Base-by-base conservation (phyloP, 2,113 vertebrate species). In the Neolamprologus kungweensis region DNA sequence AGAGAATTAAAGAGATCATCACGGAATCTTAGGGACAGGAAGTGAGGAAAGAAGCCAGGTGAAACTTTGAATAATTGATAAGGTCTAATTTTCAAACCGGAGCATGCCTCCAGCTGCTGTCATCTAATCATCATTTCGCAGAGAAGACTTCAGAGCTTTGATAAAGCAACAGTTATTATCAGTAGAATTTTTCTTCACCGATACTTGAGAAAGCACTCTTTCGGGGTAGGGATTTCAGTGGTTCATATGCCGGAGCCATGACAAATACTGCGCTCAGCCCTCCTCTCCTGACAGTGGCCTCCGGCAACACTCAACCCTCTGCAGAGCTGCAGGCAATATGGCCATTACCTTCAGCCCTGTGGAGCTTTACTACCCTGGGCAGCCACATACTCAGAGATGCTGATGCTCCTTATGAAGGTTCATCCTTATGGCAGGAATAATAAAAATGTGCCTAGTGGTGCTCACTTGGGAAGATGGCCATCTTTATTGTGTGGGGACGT, bases 301-400 rank as follows among this genome's bases (percentile, higher is more conserved):
- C 65, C 9, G 90, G 94, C 94, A 80, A 93, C 94, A 86, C 82
- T 94, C 93, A 89, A 85, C 81, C 86, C 91, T 93, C 87, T 86
- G 94, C 91, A 86, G 87, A 91, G 91, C 92, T 93, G 89, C 84
- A 85, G 94, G 94, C 93, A 82, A 87, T 83, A 84, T 83, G 88
- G 91, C 89, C 91, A 94, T 95, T 95, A 94, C 85, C 91, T 92
- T 83, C 91, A 85, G 87, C 93, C 82, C 88, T 81, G 90, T 83
- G 84, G 93, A 92, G 85, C 86, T 92, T 86, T 84, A 89, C 87
- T 92, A 90, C 90, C 85, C 90, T 47, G 45, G 91, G 87, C 82
- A 83, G 90, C 53, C 82, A 82, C 89, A 87, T 37, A 88, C 87
- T 90, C 82, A 81, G 89, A 87, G 81, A 88, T 91, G 91, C 80